Conservation (phyloP, 2,797 vertebrate genomes). For the Malurus splendens region DNA sequence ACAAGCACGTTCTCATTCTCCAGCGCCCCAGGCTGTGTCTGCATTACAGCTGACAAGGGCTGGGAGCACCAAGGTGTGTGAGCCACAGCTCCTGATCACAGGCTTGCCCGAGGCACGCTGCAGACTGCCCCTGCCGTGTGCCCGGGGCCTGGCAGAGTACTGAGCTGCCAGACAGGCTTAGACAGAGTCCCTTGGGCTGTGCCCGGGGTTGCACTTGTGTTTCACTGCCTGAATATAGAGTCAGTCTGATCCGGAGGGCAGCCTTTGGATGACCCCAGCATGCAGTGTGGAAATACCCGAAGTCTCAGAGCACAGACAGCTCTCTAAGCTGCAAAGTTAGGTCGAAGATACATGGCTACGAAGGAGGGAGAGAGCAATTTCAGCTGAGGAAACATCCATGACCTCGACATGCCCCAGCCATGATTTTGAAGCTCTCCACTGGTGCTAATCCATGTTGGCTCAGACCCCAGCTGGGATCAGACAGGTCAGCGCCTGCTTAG, state of each 20-base stretch:
- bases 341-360: rapidly evolving
- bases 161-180: neutral
- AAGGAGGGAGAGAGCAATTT: neutral
- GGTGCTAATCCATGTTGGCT: slow-evolving; percentile 47
- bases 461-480: slow-evolving; percentile 23
- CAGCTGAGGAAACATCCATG: slow-evolving; percentile 28
- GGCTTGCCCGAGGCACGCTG: neutral
- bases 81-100: neutral
- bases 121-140: neutral
- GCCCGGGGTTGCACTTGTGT: neutral
- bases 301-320: neutral
- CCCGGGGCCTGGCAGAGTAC: neutral
- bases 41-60: neutral
- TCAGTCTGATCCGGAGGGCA: neutral
- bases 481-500: slow-evolving; percentile 19
- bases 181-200: neutral
- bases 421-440: slow-evolving; percentile 3
- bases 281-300: neutral
- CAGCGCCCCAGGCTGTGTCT: neutral
- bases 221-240: neutral
- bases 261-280: neutral
- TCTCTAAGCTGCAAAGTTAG: neutral
- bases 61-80: neutral
- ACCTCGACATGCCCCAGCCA: neutral
- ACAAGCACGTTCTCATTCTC: neutral